These are phyloP conservation scores for Hipposideros larvatus DNA, from an alignment of 2,797 vertebrate genomes.

Conservation along the genomic window DNA sequence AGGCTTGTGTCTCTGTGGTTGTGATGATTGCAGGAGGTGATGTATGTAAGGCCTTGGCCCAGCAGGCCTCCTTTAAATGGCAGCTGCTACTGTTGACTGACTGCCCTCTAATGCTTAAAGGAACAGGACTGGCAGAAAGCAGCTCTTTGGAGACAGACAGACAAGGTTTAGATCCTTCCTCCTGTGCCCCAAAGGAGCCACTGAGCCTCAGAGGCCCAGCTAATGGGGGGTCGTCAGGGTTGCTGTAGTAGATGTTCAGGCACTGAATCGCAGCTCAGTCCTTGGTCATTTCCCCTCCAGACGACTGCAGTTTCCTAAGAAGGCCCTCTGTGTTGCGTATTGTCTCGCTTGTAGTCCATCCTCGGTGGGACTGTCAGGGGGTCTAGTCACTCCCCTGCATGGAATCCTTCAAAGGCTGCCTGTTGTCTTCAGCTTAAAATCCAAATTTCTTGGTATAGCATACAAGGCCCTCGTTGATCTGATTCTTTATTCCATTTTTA, in stretches of 20 bases:
- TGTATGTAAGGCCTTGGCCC: neutral
- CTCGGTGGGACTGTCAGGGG: neutral
- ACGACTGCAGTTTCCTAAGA: neutral
- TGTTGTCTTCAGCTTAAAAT: neutral
- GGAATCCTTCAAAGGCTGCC: neutral
- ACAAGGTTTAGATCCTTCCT: neutral
- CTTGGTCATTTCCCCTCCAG: neutral
- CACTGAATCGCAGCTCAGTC: neutral
- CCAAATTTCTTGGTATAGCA: neutral
- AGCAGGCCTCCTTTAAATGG: neutral
- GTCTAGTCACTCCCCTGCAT: neutral
- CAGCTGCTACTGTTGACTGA: neutral
- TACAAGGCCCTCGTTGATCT: neutral
- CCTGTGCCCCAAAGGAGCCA: neutral
- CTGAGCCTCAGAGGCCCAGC: neutral
- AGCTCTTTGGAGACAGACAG: neutral
- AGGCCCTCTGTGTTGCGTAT: neutral
- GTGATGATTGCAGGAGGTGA: neutral
- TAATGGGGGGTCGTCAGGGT: neutral
- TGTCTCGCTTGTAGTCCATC: neutral
- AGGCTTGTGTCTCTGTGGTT: neutral
- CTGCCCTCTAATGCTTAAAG: neutral
- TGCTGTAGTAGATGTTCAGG: neutral
- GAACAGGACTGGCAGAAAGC: neutral
- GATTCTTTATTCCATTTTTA: neutral